These are phyloP conservation scores for Chiridota heheva DNA, from an alignment of 35 echinoderm and acorn worm species.

Conservation along the genomic window DNA sequence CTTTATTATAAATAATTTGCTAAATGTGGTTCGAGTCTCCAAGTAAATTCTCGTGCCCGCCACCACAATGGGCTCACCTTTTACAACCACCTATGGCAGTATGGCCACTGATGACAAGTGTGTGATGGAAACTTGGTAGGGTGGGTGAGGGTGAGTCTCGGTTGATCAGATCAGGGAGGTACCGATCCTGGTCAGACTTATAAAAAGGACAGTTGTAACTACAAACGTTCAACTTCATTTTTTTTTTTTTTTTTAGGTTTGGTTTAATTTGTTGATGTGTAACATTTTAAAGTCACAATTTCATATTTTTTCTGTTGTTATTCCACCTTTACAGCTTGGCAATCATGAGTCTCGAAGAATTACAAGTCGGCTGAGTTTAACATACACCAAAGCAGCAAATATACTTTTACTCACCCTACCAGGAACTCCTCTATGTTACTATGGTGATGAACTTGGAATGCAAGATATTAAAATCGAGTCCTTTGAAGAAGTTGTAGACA, in stretches of 20 bases:
- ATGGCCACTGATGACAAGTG: too few species aligned
- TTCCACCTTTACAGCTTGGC: conserved; percentile 62
- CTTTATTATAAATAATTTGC: too few species aligned
- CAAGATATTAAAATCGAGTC: conserved; percentile 42
- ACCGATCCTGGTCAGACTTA: too few species aligned
- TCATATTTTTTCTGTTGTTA: not conserved
- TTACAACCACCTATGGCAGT: too few species aligned
- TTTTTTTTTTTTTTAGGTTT: too few species aligned
- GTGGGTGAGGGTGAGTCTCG: too few species aligned
- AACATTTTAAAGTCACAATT: not conserved
- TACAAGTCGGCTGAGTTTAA: conserved; percentile 60
- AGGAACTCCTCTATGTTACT: conserved; percentile 93
- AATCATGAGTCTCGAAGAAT: conserved; percentile 72
- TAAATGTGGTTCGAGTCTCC: too few species aligned
- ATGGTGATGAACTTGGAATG: conserved; percentile 98
- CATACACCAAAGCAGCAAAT: conserved; percentile 44
- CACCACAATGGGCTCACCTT: too few species aligned
- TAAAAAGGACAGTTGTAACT: too few species aligned
- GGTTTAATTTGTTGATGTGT: not conserved
- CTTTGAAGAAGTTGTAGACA: conserved; percentile 48
- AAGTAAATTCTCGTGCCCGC: too few species aligned
- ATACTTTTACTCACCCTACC: conserved; percentile 77
- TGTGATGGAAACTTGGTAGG: too few species aligned
- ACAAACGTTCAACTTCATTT: not conserved
- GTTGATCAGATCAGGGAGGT: too few species aligned